Conservation (phyloP, 1,140 invertebrate genomes). For the Gonatopus flavifemur region DNA sequence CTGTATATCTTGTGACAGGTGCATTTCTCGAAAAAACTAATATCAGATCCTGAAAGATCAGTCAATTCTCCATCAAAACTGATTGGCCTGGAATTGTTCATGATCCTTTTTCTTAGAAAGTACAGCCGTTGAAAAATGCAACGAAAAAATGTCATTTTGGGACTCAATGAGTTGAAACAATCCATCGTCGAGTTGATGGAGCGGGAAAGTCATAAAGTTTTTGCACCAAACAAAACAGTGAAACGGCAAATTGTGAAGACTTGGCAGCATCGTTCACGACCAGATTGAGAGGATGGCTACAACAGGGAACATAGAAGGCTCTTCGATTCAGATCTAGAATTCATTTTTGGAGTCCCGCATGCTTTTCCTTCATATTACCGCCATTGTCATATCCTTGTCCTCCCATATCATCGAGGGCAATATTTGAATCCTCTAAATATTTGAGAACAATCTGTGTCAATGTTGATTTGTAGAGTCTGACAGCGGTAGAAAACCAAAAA, state of each 20-base stretch:
- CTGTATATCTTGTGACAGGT: too few species aligned
- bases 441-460: background rate
- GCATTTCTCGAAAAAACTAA: too few species aligned
- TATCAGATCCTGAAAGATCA: too few species aligned
- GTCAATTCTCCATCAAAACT: too few species aligned
- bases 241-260: background rate
- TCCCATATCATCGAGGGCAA: constrained; percentile 1
- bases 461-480: background rate
- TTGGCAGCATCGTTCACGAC: constrained; percentile 7
- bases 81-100: too few species aligned
- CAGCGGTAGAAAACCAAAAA: background rate
- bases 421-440: background rate
- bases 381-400: constrained; percentile 43
- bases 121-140: too few species aligned
- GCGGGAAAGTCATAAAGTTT: background rate
- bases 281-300: constrained; percentile 2
- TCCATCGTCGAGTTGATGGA: background rate
- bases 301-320: constrained; percentile 10
- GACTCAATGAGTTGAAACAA: too few species aligned
- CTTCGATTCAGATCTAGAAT: constrained; percentile 14
- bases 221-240: background rate
- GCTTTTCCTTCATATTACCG: constrained; percentile 33
- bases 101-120: too few species aligned
- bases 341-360: constrained; percentile 25
- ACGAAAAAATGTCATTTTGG: too few species aligned